Base-by-base conservation (phyloP, 2,888 invertebrate species). In the Alviniconcha strummeri region DNA sequence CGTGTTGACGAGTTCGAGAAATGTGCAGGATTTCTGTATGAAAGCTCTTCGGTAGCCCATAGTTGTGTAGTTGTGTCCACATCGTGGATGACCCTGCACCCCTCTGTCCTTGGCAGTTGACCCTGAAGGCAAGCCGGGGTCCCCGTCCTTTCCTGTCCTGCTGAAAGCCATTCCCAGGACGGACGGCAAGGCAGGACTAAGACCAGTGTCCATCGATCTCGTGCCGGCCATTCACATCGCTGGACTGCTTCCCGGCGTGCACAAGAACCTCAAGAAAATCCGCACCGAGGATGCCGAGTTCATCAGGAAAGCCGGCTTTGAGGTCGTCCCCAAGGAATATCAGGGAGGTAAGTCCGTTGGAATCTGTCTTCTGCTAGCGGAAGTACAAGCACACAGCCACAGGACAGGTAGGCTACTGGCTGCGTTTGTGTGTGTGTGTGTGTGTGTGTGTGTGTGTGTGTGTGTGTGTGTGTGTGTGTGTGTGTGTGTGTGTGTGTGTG, bases 261-360 rank as follows among this genome's bases (percentile, higher is more conserved):
- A 36, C 2, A 1, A 11, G 13, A 19, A 6, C 19, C 69, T 82
- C 13, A 5, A 0, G 11, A 11, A 0, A 11, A 8, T 82, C n/a
- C 19, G 55, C 11, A 2, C 19, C 2, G n/a, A 82, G 17, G 56
- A 54, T 7, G 13, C 0, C 4, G 76, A 82, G 52, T 19, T 7
- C 36, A 67, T 82, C 69, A 54, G n/a, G 57, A 69, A 55, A 56
- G 77, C 56, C 11, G 82, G 82, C 13, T 76, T 82, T 64, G 64
- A 82, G 36, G 82, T 82, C 56, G n/a, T 82, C n/a, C 77, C 82
- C 19, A 82, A 82, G 13, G 13, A 54, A 13, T 77, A 54, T 17
- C n/a, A n/a, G 0, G 13, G 67, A 9, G 57, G 82, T 82, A 64
- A 54, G 76, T 67, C 7, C 9, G 36, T 64, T 60, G 13, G 7